These are phyloP conservation scores for Lagocephalus sceleratus DNA, from an alignment of 2,797 vertebrate species.

Conservation along the genomic window DNA sequence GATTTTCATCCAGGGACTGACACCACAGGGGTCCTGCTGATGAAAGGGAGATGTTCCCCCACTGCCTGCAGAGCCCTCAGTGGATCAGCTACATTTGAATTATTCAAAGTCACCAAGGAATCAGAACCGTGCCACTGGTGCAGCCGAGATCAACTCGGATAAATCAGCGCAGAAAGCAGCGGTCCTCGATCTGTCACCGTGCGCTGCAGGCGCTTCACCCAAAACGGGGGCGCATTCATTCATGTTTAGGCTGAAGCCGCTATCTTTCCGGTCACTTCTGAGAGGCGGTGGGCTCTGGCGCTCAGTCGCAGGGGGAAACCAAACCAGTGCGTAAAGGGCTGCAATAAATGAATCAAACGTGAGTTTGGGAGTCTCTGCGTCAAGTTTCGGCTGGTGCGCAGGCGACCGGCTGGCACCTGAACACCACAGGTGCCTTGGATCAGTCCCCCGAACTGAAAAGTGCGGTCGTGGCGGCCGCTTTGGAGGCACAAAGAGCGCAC, in stretches of 20 bases:
- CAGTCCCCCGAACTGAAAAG: no score
- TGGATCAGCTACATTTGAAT: slow-evolving; percentile 46
- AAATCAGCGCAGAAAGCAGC: slow-evolving; percentile 28
- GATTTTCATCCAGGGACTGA: slow-evolving; percentile 23
- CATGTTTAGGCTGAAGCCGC: slow-evolving; percentile 1
- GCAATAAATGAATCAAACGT: no score
- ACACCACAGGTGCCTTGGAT: no score
- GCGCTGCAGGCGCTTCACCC: slow-evolving; percentile 10
- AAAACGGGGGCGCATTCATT: slow-evolving; percentile 30
- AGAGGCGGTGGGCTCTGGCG: no score
- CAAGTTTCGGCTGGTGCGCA: no score
- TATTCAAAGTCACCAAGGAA: slow-evolving; percentile 37
- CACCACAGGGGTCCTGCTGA: slow-evolving; percentile 42
- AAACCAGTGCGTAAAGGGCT: no score
- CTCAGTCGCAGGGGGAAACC: no score
- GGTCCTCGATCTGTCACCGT: slow-evolving; percentile 12
- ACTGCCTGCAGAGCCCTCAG: slow-evolving; percentile 12
- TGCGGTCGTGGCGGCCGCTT: no score
- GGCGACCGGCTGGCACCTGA: no score
- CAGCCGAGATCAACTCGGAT: slow-evolving; percentile 8
- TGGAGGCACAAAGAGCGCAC: slow-evolving; percentile 20
- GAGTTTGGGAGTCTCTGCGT: no score
- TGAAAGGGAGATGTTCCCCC: slow-evolving; percentile 30
- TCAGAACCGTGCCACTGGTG: slow-evolving; percentile 26
- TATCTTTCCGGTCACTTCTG: no score